phyloP scores from a whole-genome alignment of 1,140 invertebrate species.

The Cydia pomonella region DNA sequence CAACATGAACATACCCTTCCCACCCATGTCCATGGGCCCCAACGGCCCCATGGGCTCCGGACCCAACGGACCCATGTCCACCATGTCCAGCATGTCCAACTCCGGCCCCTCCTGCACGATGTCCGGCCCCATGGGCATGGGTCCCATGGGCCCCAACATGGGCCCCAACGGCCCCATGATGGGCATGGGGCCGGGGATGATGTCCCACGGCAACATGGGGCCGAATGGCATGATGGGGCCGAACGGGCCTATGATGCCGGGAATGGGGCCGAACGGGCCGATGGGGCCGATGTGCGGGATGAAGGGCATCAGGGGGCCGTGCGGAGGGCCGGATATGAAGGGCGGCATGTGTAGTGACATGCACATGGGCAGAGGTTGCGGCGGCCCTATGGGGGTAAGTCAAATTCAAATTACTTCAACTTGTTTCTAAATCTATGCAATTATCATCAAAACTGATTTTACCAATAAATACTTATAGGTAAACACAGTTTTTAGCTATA shows the following conservation, averaged over 20 bases:
- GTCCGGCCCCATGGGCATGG: constrained; percentile 68
- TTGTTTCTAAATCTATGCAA: constrained; percentile 18
- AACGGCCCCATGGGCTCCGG: constrained; percentile 71
- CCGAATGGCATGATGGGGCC: constrained; percentile 79
- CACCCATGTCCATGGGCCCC: constrained; percentile 69
- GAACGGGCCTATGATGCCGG: constrained; percentile 75
- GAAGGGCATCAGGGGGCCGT: constrained; percentile 72
- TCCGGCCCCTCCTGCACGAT: constrained; percentile 73
- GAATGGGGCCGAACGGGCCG: constrained; percentile 76
- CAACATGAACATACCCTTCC: constrained; percentile 75
- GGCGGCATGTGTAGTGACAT: constrained; percentile 77
- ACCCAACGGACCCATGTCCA: constrained; percentile 73
- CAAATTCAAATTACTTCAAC: constrained; percentile 1
- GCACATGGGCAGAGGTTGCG: constrained; percentile 78
- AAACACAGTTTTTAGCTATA: too few relatives aligned
- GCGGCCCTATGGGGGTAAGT: constrained; percentile 78
- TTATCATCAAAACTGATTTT: too few relatives aligned
- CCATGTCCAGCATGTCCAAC: constrained; percentile 71
- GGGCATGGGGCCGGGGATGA: constrained; percentile 51
- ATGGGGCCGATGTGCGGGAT: constrained; percentile 79
- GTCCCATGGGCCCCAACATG: constrained; percentile 63
- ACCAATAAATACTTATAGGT: too few relatives aligned
- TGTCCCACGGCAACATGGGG: constrained; percentile 61
- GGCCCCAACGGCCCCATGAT: constrained; percentile 62
- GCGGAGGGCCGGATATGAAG: constrained; percentile 78